Evolutionary conservation across 2,113 vertebrate genomes (phyloP), one percentile per base, ranked within the genome.

Genomic region (Oplegnathus fasciatus): DNA sequence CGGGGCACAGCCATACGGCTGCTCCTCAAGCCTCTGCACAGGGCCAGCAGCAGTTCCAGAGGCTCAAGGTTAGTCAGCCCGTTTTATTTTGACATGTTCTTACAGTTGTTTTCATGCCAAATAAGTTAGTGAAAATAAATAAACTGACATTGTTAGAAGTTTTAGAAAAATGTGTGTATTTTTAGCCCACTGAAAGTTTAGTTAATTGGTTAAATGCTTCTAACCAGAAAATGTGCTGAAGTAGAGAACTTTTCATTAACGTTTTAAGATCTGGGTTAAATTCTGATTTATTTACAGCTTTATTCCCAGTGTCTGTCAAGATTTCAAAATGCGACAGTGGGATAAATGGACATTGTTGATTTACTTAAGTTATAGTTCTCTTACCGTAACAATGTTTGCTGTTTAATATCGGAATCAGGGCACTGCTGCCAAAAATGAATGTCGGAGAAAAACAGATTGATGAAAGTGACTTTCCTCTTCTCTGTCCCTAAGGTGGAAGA

Each of bases 21-120:
- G 95, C 97, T 0, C 97, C 97, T 0, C 96, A 96, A 5, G 96
- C 97, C 82, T 96, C 97, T 0, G 96, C 97, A 44, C 98, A 98
- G 91, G 98, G 97, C 10, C 98, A 98, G 89, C 98, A 98, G 94
- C 98, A 99, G 92, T 99, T 99, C 92, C 98, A 99, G 95, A 96
- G 98, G 89, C 97, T 99, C 28, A 99, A 99, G 98, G 98, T 99
- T 10, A 24, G 86, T 48, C 3, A 2, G 34, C 13, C 3, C 1
- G 0, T 76, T 64, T 64, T 10, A 48, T 34, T 79, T 60, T 72
- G 18, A 66, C 42, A 48, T 28, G 7, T 57, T 55, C 42, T 14
- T 20, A 14, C 13, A n/a, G 18, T 22, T 67, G 65, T 32, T 44
- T 28, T 44, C 20, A 34, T 22, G 40, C 5, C 42, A 55, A 18